phyloP scores from a whole-genome alignment of 2,888 invertebrate genomes.

The Litoditis marina region DNA sequence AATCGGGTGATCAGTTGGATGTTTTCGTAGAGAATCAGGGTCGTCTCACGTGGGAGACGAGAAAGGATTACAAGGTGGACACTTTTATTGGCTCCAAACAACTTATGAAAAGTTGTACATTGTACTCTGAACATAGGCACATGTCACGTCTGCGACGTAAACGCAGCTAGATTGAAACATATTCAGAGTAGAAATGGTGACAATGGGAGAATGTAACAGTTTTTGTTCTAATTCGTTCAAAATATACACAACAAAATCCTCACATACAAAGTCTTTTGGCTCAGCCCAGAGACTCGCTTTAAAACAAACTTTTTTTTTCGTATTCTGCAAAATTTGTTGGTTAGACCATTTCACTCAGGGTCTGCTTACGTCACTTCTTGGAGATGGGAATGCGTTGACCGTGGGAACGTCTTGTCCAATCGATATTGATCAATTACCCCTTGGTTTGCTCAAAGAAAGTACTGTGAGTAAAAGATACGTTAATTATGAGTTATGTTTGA shows the following conservation, averaged over 20 bases:
- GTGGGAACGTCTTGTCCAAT: slow-evolving; percentile 11
- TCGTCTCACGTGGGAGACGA: slow-evolving; percentile 70
- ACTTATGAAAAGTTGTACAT: neutral
- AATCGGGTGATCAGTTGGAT: slow-evolving; percentile 25
- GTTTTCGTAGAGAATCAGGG: slow-evolving; percentile 76
- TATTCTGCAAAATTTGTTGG: no score
- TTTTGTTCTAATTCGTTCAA: no score
- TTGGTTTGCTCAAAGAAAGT: neutral
- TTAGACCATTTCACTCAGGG: no score
- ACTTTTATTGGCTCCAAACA: neutral
- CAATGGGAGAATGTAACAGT: no score
- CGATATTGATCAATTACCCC: slow-evolving; percentile 6
- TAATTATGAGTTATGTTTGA: no score
- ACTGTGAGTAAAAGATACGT: neutral
- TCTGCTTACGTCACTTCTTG: slow-evolving; percentile 3
- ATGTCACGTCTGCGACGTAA: no score
- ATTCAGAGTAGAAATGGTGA: no score
- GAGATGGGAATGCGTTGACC: neutral
- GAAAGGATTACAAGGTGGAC: slow-evolving; percentile 25
- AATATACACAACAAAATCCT: no score
- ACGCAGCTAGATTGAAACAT: no score
- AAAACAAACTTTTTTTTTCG: no score
- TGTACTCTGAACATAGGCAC: neutral
- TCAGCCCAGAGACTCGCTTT: no score
- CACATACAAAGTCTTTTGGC: no score